A percentile compares a stretch with the other conserved stretches of the same genome.
Conservation (phyloP, 2,113 vertebrate species). For the Notothenia rossii region DNA sequence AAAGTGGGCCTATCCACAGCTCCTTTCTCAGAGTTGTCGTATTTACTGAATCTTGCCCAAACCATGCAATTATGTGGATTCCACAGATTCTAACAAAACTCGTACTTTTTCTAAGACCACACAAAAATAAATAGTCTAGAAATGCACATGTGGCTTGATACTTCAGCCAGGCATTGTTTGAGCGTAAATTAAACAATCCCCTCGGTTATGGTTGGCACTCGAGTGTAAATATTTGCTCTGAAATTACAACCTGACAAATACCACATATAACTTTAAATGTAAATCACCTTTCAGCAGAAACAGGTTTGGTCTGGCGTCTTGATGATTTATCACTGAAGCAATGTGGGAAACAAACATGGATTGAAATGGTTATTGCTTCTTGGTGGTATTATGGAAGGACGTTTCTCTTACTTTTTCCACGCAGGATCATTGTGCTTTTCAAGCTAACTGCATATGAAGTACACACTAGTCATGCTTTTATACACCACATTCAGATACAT, state of each 20-base stretch:
- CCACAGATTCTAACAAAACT: conserved; percentile 77
- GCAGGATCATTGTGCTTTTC: neutral
- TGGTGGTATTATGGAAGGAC: neutral
- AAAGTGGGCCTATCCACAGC: conserved; percentile 77
- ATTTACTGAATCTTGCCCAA: conserved; percentile 61
- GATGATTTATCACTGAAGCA: neutral
- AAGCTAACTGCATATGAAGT: neutral
- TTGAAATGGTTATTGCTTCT: conserved; percentile 1
- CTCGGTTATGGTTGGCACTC: conserved; percentile 1
- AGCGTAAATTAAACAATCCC: conserved; percentile 33
- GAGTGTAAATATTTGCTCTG: conserved; percentile 33
- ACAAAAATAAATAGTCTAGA: conserved; percentile 73
- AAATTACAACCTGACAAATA: conserved; percentile 16
- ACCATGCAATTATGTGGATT: conserved; percentile 76
- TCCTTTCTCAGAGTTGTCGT: conserved; percentile 64
- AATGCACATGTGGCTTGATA: conserved; percentile 63
- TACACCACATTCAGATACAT: conserved; percentile 1
- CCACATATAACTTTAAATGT: conserved; percentile 7
- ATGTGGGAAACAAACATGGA: conserved; percentile 3
- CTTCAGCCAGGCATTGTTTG: conserved; percentile 34
- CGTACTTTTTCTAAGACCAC: conserved; percentile 61
- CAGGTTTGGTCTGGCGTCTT: neutral
- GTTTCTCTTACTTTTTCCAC: neutral
- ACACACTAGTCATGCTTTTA: neutral
- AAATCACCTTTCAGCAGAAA: conserved; percentile 11